Conservation (phyloP, 2,113 vertebrate genomes). For the Pachycephala philippinensis region DNA sequence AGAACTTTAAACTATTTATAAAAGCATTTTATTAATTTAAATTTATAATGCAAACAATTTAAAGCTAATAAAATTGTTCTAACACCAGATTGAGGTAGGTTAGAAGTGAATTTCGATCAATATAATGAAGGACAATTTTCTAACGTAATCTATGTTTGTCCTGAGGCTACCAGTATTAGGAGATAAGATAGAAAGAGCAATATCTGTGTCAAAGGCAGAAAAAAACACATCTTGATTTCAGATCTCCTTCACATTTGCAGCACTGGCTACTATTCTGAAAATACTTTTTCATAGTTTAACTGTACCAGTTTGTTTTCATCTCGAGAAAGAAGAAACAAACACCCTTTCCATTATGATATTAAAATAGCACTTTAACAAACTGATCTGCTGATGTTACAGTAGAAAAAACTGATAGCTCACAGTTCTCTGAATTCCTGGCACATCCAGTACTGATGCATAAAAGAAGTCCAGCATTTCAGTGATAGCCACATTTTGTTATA, state of each 20-base stretch:
- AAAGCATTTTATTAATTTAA: not conserved
- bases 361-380: not conserved
- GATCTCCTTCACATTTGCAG: not conserved
- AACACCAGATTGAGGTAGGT: not conserved
- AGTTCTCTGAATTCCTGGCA: conserved; percentile 18
- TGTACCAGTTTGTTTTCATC: not conserved
- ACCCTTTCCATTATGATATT: not conserved
- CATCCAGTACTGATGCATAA: not conserved
- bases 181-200: conserved; percentile 41
- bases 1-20: not conserved
- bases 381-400: not conserved
- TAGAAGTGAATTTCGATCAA: not conserved
- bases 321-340: not conserved
- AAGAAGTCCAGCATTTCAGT: not conserved
- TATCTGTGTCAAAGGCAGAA: conserved; percentile 13
- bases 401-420: not conserved
- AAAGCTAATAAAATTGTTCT: conserved; percentile 1
- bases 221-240: conserved; percentile 31
- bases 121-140: conserved; percentile 50
- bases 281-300: not conserved
- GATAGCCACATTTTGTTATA: not conserved
- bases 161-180: conserved; percentile 23
- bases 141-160: conserved; percentile 10
- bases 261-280: not conserved
- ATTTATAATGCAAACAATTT: not conserved